These are phyloP conservation scores for Aramus guarauna DNA, from an alignment of 2,113 vertebrate genomes.

Conservation along the genomic window DNA sequence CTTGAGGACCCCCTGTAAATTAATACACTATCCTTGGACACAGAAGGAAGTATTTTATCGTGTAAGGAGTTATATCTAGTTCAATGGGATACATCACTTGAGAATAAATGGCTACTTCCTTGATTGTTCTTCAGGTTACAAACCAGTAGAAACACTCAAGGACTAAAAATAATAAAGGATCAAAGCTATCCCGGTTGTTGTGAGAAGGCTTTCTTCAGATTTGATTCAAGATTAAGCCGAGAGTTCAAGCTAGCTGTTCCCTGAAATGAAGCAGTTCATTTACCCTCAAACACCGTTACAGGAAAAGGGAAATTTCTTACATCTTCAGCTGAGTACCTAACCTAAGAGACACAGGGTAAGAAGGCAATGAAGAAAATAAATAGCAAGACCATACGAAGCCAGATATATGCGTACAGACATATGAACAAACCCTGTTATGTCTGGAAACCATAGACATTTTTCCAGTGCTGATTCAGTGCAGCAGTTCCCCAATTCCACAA, in stretches of 20 bases:
- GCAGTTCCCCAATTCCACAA: neutral
- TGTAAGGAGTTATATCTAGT: neutral
- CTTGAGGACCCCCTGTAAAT: neutral
- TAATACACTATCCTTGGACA: neutral
- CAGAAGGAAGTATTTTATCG: neutral
- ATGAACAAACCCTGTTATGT: neutral
- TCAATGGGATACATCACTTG: neutral
- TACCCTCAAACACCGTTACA: neutral
- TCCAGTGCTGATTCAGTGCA: neutral
- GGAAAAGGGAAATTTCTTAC: neutral
- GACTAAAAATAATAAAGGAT: neutral
- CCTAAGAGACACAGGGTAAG: neutral
- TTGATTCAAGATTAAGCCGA: neutral
- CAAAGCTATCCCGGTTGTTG: neutral
- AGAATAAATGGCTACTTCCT: neutral
- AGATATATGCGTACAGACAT: neutral
- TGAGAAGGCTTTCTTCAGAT: neutral
- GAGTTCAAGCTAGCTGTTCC: neutral
- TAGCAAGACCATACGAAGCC: neutral
- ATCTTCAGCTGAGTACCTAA: neutral
- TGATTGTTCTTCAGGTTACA: neutral
- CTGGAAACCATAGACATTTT: neutral
- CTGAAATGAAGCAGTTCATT: neutral
- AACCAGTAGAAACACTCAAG: neutral
- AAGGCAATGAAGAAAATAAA: accelerated